Evolutionary conservation across 2,888 invertebrate genomes (phyloP), one percentile per base, ranked within the genome.

Genomic region (Mayetiola destructor): DNA sequence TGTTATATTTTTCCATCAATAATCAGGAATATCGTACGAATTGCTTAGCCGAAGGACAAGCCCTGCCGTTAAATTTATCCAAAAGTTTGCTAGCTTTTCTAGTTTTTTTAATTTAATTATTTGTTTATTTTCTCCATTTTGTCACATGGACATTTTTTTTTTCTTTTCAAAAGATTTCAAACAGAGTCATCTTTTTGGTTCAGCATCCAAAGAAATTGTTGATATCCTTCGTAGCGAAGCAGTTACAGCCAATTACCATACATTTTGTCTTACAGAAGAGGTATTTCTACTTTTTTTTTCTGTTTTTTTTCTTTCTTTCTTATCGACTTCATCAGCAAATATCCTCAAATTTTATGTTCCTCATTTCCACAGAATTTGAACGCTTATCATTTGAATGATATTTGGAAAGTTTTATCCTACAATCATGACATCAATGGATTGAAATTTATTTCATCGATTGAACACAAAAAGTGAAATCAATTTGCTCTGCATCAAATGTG

Each of bases 201-300:
- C 75, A 5, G 78, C 84, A 1, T 78, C 85, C 0, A 62, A 70
- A 0, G 75, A 82, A 1, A 65, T 89, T 0, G 66, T 82, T 12
- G 59, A 76, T 0, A 74, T 79, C 56, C 68, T 93, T 55, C 64
- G 70, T 30, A 75, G 67, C 0, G 71, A 84, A 64, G 71, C 81
- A 56, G 79, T 88, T 0, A 89, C 90, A 1, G 77, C 79, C 0
- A 89, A 91, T 70, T 82, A 77, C 65, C 93, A 91, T 68, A 69
- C 75, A 35, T 84, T 71, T 64, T 88, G 88, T 64, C 73, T 87
- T 21, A 78, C 84, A 0, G 73, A 80, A 61, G 69, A 77, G 62
- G 84, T 82, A 66, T 68, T 64, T 48, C 10, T n/a, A n/a, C n/a
- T n/a, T n/a, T n/a, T n/a, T n/a, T n/a, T n/a, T n/a, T n/a, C n/a